Evolutionary conservation across 2,113 vertebrate genomes (phyloP), one percentile per base, ranked within the genome.

Genomic region (Phalacrocorax carbo): DNA sequence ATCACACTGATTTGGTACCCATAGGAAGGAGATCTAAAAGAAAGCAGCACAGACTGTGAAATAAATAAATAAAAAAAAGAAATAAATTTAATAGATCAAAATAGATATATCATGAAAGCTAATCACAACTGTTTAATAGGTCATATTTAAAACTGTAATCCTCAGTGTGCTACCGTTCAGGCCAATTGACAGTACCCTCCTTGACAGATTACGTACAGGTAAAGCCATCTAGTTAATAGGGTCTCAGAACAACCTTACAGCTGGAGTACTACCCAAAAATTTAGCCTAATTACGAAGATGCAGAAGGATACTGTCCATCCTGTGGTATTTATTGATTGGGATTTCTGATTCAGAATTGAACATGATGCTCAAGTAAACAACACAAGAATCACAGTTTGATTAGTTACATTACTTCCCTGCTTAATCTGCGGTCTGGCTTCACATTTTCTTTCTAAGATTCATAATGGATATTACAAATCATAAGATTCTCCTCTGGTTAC

Each of bases 371-470:
- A 54, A 82, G 44, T 44, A 94, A 86, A 51, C 26, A 68, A 42
- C 19, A 42, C 7, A 84, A 62, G 48, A 60, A 87, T 69, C 44
- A 48, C 18, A 36, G 52, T 73, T 51, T 80, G 23, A 72, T 76
- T 82, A 95, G 40, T 54, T 82, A 30, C 5, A 44, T 69, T 58
- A 54, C 40, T 83, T 76, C 58, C 25, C 40, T 78, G 73, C 60
- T 85, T 70, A 94, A 93, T 91, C 51, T 70, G 29, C 23, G 69
- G 10, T 60, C 36, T 84, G 57, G 48, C 49, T 92, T 93, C 66
- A 42, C 7, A 80, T 95, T 97, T 96, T 94, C 57, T 94, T 92
- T 71, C 81, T 89, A 42, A 92, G 64, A 83, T 93, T 76, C 90
- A 49, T 85, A 88, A 94, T 36, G 38, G 21, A 4, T 40, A 54